Base-by-base conservation (phyloP, 2,797 vertebrate species). In the Tadarida brasiliensis region DNA sequence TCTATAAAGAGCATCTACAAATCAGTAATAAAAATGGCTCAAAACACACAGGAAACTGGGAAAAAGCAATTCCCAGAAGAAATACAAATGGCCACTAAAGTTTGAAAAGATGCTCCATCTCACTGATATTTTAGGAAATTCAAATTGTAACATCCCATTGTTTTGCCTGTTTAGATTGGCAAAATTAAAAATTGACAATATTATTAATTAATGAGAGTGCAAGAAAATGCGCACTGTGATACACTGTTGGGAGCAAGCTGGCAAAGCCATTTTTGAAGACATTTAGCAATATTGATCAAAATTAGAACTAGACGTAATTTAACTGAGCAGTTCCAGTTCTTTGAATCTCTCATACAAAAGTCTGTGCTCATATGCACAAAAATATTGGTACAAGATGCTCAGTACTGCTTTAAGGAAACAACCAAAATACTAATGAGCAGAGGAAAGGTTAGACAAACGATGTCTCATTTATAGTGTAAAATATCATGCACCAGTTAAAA, bases 111-210 rank as follows among this genome's bases (percentile, higher is more conserved):
- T 57, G 44, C 11, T 73, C 28, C 35, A 4, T 90, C 22, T 92
- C 73, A 68, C 51, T 63, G n/a, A 47, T 47, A 59, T 61, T 73
- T 3, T 30, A 87, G 88, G 73, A 89, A 90, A 89, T 90, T n/a
- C 33, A 65, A 11, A 83, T 76, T 44, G 39, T n/a, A 71, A 94
- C 22, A 56, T 81, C 10, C 20, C 24, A 26, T 83, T 93, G 49
- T 71, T 95, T 85, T 93, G 3, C n/a, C 28, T 77, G 11, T 61
- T 96, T 85, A 85, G 20, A 81, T 88, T 56, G 63, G 20, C 77
- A n/a, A 84, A 94, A 80, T 92, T 15, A 74, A 92, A 80, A 87
- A 78, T 61, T 39, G 17, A 91, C 30, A 77, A 16, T 80, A n/a
- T 83, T 14, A 65, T 83, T 14, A 65, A 8, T 76, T 85, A 56